Evolutionary conservation across 1,140 invertebrate genomes (phyloP).

Genomic region (Ladona fulva): DNA sequence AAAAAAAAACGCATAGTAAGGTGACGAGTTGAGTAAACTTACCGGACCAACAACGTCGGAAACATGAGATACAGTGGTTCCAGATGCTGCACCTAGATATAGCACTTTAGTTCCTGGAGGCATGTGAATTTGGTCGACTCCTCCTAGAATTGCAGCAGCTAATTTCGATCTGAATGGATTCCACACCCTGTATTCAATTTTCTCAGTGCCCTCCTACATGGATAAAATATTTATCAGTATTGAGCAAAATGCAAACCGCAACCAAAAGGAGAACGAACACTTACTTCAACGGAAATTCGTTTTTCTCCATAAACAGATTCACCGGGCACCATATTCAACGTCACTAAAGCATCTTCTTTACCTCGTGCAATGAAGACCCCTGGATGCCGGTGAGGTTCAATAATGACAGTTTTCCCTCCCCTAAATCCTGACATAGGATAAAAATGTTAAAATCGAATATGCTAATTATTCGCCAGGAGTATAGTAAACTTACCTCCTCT

Average conservation of each 20-base stretch:
- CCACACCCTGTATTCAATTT: slow-evolving; percentile 98
- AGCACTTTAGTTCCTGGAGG: slow-evolving; percentile 89
- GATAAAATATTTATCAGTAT: too few species aligned
- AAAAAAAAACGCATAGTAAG: too few species aligned
- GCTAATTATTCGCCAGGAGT: background rate
- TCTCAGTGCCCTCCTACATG: slow-evolving; percentile 68
- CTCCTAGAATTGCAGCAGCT: slow-evolving; percentile 93
- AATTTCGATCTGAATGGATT: slow-evolving; percentile 99
- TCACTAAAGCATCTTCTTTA: slow-evolving; percentile 95
- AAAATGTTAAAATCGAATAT: slow-evolving; percentile 18
- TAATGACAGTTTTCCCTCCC: slow-evolving; percentile 85
- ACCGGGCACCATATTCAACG: slow-evolving; percentile 88
- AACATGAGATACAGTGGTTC: slow-evolving; percentile 98
- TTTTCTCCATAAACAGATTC: slow-evolving; percentile 99
- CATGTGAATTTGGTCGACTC: slow-evolving; percentile 96
- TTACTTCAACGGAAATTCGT: slow-evolving; percentile 88
- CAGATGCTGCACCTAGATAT: slow-evolving; percentile 97
- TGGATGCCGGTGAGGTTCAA: slow-evolving; percentile 94
- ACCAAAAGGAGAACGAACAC: slow-evolving; percentile 22
- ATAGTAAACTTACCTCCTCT: slow-evolving; percentile 20
- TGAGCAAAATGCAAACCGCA: slow-evolving; percentile 11
- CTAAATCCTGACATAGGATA: slow-evolving; percentile 57
- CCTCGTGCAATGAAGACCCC: slow-evolving; percentile 96
- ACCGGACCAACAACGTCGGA: slow-evolving; percentile 97
- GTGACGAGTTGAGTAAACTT: too few species aligned